A percentile compares a stretch with the other conserved stretches of the same genome.
These are phyloP conservation scores for Lethenteron camtschaticum DNA, from an alignment of 2,113 vertebrate species.

Conservation along the genomic window DNA sequence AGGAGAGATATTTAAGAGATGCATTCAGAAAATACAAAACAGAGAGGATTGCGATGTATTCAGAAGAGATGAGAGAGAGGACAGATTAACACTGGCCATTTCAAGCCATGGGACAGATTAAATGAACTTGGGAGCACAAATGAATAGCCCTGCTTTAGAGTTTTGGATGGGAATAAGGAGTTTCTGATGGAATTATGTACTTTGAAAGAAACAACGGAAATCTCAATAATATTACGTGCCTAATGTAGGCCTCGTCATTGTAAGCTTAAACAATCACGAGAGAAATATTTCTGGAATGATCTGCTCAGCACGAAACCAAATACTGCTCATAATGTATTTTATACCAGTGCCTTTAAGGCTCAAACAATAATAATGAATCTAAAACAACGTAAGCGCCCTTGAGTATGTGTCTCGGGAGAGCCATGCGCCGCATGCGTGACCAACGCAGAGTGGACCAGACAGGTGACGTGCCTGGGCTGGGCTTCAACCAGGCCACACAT, in stretches of 20 bases:
- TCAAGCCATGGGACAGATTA: not conserved
- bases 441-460: too few species aligned
- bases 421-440: too few species aligned
- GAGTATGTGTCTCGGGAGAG: too few species aligned
- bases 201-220: not conserved
- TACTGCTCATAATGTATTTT: too few species aligned
- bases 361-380: too few species aligned
- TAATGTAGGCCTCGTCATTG: not conserved
- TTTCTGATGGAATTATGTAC: not conserved
- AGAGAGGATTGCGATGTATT: not conserved
- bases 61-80: not conserved
- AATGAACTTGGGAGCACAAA: not conserved
- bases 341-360: too few species aligned
- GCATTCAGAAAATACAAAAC: not conserved
- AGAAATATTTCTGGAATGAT: too few species aligned
- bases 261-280: too few species aligned
- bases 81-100: not conserved
- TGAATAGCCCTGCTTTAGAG: not conserved
- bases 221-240: not conserved
- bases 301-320: too few species aligned
- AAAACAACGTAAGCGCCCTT: too few species aligned
- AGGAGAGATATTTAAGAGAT: not conserved
- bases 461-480: too few species aligned
- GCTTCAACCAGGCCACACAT: too few species aligned
- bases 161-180: not conserved